Evolutionary conservation across 1,140 invertebrate genomes (phyloP).

Genomic region (Eciton burchellii): DNA sequence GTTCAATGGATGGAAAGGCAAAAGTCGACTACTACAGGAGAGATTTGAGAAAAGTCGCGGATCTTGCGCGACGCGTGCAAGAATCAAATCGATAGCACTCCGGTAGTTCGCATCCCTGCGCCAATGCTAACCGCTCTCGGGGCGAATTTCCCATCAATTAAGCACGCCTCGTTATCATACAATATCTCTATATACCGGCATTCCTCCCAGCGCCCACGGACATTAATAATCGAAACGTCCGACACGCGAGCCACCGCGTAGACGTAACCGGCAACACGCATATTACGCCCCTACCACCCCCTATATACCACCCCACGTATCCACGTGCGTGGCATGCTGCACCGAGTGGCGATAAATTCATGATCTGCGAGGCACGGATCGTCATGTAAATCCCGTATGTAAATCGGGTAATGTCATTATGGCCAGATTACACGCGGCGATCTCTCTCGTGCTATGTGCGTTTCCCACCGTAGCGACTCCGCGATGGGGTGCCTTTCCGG

Average conservation of each 20-base stretch:
- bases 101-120: not conserved
- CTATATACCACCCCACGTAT: too few species aligned
- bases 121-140: slow-evolving; percentile 26
- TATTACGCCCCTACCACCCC: slow-evolving; percentile 63
- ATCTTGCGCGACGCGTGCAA: too few species aligned
- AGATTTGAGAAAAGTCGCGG: too few species aligned
- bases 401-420: slow-evolving; percentile 77
- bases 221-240: slow-evolving; percentile 71
- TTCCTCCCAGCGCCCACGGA: slow-evolving; percentile 45
- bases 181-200: not conserved
- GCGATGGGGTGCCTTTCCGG: slow-evolving; percentile 41
- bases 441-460: slow-evolving; percentile 66
- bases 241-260: slow-evolving; percentile 32
- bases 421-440: slow-evolving; percentile 78
- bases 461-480: slow-evolving; percentile 67
- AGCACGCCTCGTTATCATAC: slow-evolving; percentile 51
- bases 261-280: slow-evolving; percentile 62
- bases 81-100: not conserved
- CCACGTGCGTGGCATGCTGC: slow-evolving; percentile 3
- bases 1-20: too few species aligned
- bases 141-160: slow-evolving; percentile 66
- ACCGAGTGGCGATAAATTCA: slow-evolving; percentile 77
- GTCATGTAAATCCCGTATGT: too few species aligned
- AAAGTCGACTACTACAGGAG: too few species aligned
- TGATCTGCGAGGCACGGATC: slow-evolving; percentile 70